Conservation (phyloP, 2,888 invertebrate genomes). For the Acronicta leporina region DNA sequence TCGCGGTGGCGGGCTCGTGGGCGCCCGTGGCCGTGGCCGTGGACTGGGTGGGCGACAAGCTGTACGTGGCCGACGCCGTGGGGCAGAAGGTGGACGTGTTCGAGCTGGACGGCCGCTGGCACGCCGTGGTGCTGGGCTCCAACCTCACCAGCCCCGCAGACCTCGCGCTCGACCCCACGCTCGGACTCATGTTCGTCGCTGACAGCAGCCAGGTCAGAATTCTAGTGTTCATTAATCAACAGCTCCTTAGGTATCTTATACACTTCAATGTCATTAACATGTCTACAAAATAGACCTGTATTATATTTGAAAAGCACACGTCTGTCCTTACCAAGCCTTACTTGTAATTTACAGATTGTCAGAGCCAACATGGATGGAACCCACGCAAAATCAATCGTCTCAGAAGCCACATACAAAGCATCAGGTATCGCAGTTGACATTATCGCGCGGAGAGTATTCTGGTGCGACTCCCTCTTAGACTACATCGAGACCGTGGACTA, state of each 20-base stretch:
- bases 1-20: slow-evolving; percentile 95
- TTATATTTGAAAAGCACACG: too few relatives aligned
- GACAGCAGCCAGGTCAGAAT: slow-evolving; percentile 92
- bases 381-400: slow-evolving; percentile 94
- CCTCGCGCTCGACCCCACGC: slow-evolving; percentile 97
- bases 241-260: too few relatives aligned
- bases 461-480: slow-evolving; percentile 98
- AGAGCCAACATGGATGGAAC: slow-evolving; percentile 98
- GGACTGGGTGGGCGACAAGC: slow-evolving; percentile 98
- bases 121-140: slow-evolving; percentile 97
- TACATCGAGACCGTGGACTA: slow-evolving; percentile 99
- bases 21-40: slow-evolving; percentile 97
- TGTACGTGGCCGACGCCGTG: slow-evolving; percentile 97
- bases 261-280: too few relatives aligned
- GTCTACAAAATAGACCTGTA: too few relatives aligned
- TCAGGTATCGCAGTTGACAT: slow-evolving; percentile 97
- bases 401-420: slow-evolving; percentile 98
- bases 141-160: slow-evolving; percentile 97
- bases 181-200: slow-evolving; percentile 96
- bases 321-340: neutral
- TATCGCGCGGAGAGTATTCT: slow-evolving; percentile 96
- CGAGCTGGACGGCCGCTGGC: slow-evolving; percentile 95
- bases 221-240: neutral
- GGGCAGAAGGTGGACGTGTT: slow-evolving; percentile 98
- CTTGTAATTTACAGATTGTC: slow-evolving; percentile 84